A percentile compares a stretch with the other conserved stretches of the same genome.
phyloP scores from a whole-genome alignment of 2,888 invertebrate genomes.

The Selenia dentaria region DNA sequence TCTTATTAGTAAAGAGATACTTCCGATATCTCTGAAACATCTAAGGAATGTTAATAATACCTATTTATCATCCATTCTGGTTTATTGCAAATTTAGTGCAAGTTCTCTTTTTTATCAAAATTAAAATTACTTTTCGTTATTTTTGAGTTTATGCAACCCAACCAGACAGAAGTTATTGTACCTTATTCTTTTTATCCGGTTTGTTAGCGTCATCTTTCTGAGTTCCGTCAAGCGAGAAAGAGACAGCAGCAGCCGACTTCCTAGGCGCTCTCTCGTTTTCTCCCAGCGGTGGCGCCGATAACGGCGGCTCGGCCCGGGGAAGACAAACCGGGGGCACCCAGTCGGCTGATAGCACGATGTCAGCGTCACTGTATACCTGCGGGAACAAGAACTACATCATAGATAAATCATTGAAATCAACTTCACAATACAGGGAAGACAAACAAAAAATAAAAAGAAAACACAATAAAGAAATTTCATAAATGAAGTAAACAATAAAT shows the following conservation, averaged over 20 bases:
- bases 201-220: slow-evolving; percentile 83
- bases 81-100: no score
- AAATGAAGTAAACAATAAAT: no score
- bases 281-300: slow-evolving; percentile 80
- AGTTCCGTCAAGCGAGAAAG: slow-evolving; percentile 75
- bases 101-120: no score
- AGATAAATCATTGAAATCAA: slow-evolving; percentile 6
- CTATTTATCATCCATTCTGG: no score
- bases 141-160: no score
- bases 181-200: slow-evolving; percentile 90
- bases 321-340: slow-evolving; percentile 95
- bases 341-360: slow-evolving; percentile 93
- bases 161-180: no score
- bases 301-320: slow-evolving; percentile 87
- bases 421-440: not conserved
- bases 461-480: no score
- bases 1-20: no score
- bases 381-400: slow-evolving; percentile 24
- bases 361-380: slow-evolving; percentile 93
- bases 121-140: no score
- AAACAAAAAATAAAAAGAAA: slow-evolving; percentile 5
- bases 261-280: slow-evolving; percentile 74
- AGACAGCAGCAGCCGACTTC: slow-evolving; percentile 72
- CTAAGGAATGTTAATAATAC: no score
- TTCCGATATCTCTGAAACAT: no score